A percentile compares a stretch with the other conserved stretches of the same genome.
These are phyloP conservation scores for Pachycephala philippinensis DNA, from an alignment of 2,113 vertebrate species.

Conservation along the genomic window DNA sequence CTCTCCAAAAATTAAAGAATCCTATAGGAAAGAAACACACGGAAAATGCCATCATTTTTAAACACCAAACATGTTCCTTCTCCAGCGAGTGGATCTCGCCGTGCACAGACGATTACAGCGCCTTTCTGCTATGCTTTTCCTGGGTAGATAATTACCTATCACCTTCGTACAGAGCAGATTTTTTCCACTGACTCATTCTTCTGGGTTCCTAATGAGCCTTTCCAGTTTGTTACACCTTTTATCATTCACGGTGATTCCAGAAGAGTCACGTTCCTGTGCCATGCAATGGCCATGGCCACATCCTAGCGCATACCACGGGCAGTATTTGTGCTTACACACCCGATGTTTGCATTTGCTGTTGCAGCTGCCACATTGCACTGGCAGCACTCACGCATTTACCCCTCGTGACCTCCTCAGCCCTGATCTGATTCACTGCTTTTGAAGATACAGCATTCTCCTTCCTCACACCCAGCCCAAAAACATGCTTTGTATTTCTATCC, in stretches of 20 bases:
- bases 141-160: not conserved
- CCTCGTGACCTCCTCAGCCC: not conserved
- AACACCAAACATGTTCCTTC: not conserved
- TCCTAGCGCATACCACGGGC: not conserved
- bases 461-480: not conserved
- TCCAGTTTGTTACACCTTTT: slow-evolving; percentile 4
- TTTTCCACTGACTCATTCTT: slow-evolving; percentile 8
- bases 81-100: not conserved
- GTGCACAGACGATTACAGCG: rapidly evolving
- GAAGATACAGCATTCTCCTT: not conserved
- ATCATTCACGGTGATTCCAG: not conserved
- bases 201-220: not conserved
- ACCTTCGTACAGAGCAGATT: not conserved
- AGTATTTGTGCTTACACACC: not conserved
- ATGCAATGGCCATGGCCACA: not conserved
- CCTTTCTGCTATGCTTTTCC: not conserved
- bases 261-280: not conserved
- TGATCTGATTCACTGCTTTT: not conserved
- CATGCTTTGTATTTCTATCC: not conserved
- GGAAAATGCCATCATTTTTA: not conserved
- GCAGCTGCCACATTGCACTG: not conserved
- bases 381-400: not conserved
- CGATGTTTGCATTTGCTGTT: not conserved
- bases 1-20: not conserved
- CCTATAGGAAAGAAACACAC: not conserved